These are phyloP conservation scores for Platygyra sinensis DNA, from an alignment of 64 coral and sea anemone genomes.

Conservation along the genomic window DNA sequence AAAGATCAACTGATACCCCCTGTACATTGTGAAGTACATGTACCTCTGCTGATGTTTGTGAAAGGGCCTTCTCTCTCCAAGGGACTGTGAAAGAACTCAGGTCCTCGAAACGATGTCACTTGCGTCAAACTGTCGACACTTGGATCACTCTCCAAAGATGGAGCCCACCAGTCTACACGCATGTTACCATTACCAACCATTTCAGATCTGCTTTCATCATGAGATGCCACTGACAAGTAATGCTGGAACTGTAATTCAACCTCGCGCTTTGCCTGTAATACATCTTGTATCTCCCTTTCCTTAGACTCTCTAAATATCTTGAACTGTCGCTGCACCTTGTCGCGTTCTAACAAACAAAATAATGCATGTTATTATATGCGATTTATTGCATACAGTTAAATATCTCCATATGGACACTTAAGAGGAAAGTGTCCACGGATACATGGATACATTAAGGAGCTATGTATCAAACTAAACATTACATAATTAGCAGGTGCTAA, in stretches of 20 bases:
- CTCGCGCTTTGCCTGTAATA: constrained; percentile 28
- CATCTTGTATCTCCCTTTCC: constrained; percentile 65
- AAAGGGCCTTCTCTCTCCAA: constrained; percentile 59
- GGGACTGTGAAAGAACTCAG: constrained; percentile 54
- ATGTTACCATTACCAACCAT: constrained; percentile 16
- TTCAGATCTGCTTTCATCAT: constrained; percentile 18
- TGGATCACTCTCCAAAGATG: constrained; percentile 60
- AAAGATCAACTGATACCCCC: background rate
- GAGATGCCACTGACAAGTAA: background rate
- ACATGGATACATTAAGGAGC: too few species aligned
- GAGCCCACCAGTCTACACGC: constrained; percentile 31
- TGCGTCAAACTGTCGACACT: constrained; percentile 60
- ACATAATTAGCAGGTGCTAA: too few species aligned
- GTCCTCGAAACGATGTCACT: constrained; percentile 41
- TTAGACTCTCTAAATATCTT: constrained; percentile 66
- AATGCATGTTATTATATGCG: too few species aligned
- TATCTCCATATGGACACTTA: too few species aligned
- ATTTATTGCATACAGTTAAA: too few species aligned
- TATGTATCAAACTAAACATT: too few species aligned
- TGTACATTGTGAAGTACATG: too few species aligned
- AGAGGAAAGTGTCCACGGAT: too few species aligned
- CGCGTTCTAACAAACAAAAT: constrained; percentile 34
- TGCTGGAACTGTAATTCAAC: constrained; percentile 39
- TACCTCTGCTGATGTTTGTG: constrained; percentile 73
- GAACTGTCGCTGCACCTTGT: constrained; percentile 69